Base-by-base conservation (phyloP, 1,140 invertebrate species). In the Trichogramma pretiosum region DNA sequence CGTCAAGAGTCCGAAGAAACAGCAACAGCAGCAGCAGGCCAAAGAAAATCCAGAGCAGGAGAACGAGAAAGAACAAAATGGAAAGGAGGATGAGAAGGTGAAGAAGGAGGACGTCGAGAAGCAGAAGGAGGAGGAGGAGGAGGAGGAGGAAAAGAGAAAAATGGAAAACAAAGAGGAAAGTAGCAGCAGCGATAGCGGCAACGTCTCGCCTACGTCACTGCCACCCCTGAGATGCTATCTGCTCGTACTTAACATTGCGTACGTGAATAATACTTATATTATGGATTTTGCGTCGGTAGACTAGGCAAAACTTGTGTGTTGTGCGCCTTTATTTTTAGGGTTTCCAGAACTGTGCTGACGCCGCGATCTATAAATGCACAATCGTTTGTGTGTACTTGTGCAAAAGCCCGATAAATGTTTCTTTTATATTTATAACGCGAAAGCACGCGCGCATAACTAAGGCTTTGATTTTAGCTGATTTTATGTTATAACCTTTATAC, bases 191-290 rank as follows among this genome's bases (percentile, higher is more conserved):
- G 24, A 5, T 11, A 28, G 5, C 24, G 11, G 11, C 24, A 28
- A 5, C 24, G 11, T 28, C 24, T n/a, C 48, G n/a, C 36, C 37
- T 0, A 42, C 59, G 44, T 54, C 52, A 34, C 41, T 66, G 23
- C 69, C 67, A 19, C 67, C 67, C 2, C 46, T 71, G 30, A 53
- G 60, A 16, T 69, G 67, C 40, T 72, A 70, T 46, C 53, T 72
- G 24, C 57, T 64, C 8, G 67, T 70, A 23, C 40, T 72, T 33
- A 65, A 61, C 45, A 61, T 72, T 30, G 58, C 63, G 69, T 71
- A 51, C 58, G 68, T 67, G 30, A 37, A 30, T n/a, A n/a, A n/a
- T n/a, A n/a, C n/a, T n/a, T n/a, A n/a, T n/a, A n/a, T n/a, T n/a
- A n/a, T n/a, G n/a, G n/a, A n/a, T n/a, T n/a, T n/a, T n/a, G n/a